phyloP scores from a whole-genome alignment of 2,113 vertebrate genomes.

The Puntigrus tetrazona region DNA sequence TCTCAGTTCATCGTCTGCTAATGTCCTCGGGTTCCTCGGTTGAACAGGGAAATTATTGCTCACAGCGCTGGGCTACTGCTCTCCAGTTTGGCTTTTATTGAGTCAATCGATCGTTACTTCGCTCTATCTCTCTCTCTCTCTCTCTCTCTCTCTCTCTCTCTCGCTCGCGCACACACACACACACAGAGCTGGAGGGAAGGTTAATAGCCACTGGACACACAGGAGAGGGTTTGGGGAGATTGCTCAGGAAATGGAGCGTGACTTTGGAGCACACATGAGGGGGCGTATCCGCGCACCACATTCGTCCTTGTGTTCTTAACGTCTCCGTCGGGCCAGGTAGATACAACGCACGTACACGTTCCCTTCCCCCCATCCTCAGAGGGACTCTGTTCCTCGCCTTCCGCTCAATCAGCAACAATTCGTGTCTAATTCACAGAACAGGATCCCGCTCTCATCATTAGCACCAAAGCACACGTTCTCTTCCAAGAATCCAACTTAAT shows the following conservation, averaged over 20 bases:
- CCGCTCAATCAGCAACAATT: slow-evolving; percentile 24
- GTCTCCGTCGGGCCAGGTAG: slow-evolving; percentile 34
- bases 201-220: slow-evolving; percentile 64
- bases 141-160: slow-evolving; percentile 24
- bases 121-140: slow-evolving; percentile 51
- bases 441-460: slow-evolving; percentile 7
- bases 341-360: not conserved
- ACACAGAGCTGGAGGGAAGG: slow-evolving; percentile 56
- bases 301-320: slow-evolving; percentile 55
- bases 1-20: slow-evolving; percentile 65
- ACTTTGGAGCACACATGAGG: slow-evolving; percentile 60
- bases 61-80: slow-evolving; percentile 60
- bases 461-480: not conserved
- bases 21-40: slow-evolving; percentile 61
- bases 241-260: slow-evolving; percentile 63
- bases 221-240: slow-evolving; percentile 61
- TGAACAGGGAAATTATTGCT: slow-evolving; percentile 65
- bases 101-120: slow-evolving; percentile 69
- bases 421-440: slow-evolving; percentile 14
- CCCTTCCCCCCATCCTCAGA: not conserved
- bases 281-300: slow-evolving; percentile 35
- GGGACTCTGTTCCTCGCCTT: not conserved
- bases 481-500: slow-evolving; percentile 30
- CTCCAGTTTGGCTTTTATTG: slow-evolving; percentile 70
- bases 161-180: slow-evolving; percentile 43